phyloP scores from a whole-genome alignment of 30 jellyfish, hydroid and myxozoan species.

The Euphysa ruthae region DNA sequence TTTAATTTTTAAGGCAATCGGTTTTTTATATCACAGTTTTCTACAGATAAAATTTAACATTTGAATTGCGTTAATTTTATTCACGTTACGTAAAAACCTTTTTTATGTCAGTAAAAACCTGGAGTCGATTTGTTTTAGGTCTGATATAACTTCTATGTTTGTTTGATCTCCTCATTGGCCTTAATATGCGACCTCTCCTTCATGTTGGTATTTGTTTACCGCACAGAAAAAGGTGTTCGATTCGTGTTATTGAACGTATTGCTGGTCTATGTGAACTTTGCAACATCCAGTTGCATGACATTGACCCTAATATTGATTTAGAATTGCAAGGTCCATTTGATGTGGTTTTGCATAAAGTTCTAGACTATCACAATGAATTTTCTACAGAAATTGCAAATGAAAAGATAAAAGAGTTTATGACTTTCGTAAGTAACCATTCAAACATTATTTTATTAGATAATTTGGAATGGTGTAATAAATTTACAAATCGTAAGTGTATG shows the following conservation, averaged over 20 bases:
- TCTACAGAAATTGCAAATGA: constrained; percentile 33
- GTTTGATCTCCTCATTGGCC: too few species aligned
- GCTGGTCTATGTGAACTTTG: constrained; percentile 26
- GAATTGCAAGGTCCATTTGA: constrained; percentile 84
- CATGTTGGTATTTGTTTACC: constrained; percentile 56
- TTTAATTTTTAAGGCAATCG: too few species aligned
- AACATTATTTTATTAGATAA: constrained; percentile 37
- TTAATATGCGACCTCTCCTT: not conserved
- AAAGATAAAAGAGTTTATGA: constrained; percentile 20
- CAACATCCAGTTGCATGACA: constrained; percentile 36
- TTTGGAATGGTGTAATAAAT: constrained; percentile 12
- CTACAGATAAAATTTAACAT: too few species aligned
- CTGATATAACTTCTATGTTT: too few species aligned
- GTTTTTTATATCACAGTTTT: too few species aligned
- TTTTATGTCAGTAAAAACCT: too few species aligned
- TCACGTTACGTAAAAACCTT: too few species aligned
- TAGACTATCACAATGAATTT: constrained; percentile 37
- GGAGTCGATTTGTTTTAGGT: too few species aligned
- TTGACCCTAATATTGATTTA: constrained; percentile 27
- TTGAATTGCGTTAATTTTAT: too few species aligned
- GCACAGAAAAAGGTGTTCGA: constrained; percentile 30
- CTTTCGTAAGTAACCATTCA: constrained; percentile 7
- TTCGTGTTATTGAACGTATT: constrained; percentile 36
- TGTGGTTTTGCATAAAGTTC: constrained; percentile 60
- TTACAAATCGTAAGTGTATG: constrained; percentile 42